A percentile compares a stretch with the other conserved stretches of the same genome.
Conservation (phyloP, 1,140 invertebrate species). For the Apocrypta bakeri region DNA sequence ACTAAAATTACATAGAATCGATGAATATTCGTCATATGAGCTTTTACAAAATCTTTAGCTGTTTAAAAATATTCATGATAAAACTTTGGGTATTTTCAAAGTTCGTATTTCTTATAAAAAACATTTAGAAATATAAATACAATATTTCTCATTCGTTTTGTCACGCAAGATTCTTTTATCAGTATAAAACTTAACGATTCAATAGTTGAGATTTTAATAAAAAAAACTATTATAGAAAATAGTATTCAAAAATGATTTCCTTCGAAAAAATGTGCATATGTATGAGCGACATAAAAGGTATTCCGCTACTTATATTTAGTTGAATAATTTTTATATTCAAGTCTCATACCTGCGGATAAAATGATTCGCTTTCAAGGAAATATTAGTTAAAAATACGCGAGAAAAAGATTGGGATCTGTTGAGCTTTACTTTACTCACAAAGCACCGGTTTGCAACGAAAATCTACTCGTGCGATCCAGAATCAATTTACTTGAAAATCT, state of each 20-base stretch:
- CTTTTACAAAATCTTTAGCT: conserved; percentile 33
- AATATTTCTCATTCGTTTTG: not conserved
- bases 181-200: not conserved
- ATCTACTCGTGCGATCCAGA: conserved; percentile 42
- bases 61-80: conserved; percentile 20
- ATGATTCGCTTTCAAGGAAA: not conserved
- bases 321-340: not conserved
- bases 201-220: not conserved
- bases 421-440: conserved; percentile 13
- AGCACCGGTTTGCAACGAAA: conserved; percentile 3
- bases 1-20: conserved; percentile 15
- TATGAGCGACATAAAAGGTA: not conserved
- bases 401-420: conserved; percentile 24
- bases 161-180: not conserved
- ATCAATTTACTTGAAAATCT: not conserved
- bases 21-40: conserved; percentile 42
- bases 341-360: not conserved
- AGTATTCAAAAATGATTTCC: not conserved
- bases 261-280: not conserved
- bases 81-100: not conserved
- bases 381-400: conserved; percentile 14
- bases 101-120: conserved; percentile 40
- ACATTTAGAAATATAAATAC: conserved; percentile 47
- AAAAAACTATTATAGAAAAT: not conserved
- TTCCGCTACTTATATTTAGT: not conserved